Evolutionary conservation across 2,797 vertebrate species (phyloP), one percentile per base, ranked within the genome.

Genomic region (Rachycentron canadum): DNA sequence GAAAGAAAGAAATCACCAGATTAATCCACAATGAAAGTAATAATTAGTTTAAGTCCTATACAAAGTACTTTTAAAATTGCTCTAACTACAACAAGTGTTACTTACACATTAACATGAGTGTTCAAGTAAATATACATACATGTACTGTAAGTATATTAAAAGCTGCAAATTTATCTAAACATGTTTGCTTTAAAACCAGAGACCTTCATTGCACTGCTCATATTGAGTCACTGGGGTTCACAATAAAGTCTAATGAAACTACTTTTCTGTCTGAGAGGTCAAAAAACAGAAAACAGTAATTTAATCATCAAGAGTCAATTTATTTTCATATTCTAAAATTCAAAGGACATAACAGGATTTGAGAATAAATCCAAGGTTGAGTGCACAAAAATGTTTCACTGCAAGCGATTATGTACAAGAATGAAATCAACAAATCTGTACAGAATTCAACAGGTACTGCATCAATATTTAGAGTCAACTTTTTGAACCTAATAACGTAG

Each of bases 341-440:
- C 94, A 95, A 95, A 95, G 93, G 92, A 95, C 94, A 95, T 94
- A 95, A 93, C 93, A 95, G 95, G 95, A 96, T 96, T 96, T 96
- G 94, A 96, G 95, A 96, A 96, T 96, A 96, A 96, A 96, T 96
- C 95, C 95, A 88, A 95, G 87, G 91, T 94, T 93, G 90, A 93
- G 93, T 94, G 94, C 94, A 95, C 95, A 95, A 94, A 95, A 95
- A 95, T 95, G 92, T 96, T 95, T 89, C 92, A 95, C 94, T 92
- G 94, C 94, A 95, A 94, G 94, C 92, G 86, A 93, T 89, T 95
- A 96, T 96, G 86, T 95, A 96, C 95, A 96, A 91, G 90, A 90
- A 94, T 92, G 88, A 93, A 91, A 89, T 91, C 78, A 91, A 91
- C 82, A 89, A 84, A 80, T 86, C 80, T 91, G 82, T 89, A 93